Evolutionary conservation across 2,797 vertebrate genomes (phyloP), one percentile per base, ranked within the genome.

Genomic region (Pseudotriccus pelzelni): DNA sequence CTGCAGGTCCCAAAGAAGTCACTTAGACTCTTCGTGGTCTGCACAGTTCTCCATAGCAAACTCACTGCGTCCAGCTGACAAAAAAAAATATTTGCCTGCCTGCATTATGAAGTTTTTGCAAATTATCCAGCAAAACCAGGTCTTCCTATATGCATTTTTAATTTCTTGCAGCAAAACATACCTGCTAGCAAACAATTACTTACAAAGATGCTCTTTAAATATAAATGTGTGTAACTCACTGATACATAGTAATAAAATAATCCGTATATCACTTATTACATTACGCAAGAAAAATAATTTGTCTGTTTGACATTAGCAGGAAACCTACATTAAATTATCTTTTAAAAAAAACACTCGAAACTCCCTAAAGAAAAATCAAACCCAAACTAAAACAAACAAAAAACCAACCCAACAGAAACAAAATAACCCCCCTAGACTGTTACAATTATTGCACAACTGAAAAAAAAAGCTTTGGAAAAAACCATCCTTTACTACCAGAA

Each of bases 171-270:
- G 98, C 96, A 98, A 98, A 98, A 98, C 95, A 81, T 92, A 98
- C 97, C 97, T 95, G 96, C 95, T 96, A 97, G 96, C 97, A 97
- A 97, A 97, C 96, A 97, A 97, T 69, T 97, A 85, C 50, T 97
- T 97, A 97, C 94, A 98, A 98, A 98, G 97, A 97, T 93, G 95
- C 68, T 98, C 90, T 97, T 97, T 96, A 98, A 98, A 98, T 98
- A 99, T 98, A 98, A 98, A 97, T 96, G 94, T 97, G 97, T 96
- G 97, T 97, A 97, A 97, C 77, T 97, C 96, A 98, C 94, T 95
- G 98, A 97, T 97, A 98, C 95, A 87, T 79, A 96, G 66, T 87
- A 97, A 97, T 96, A 96, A 97, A 98, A 97, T 86, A 96, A 96
- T 78, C 80, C 78, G 89, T 93, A 96, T 87, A 92, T 85, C 82